Evolutionary conservation across 2,888 invertebrate species (phyloP).

Genomic region (Rotaria magnacalcarata): DNA sequence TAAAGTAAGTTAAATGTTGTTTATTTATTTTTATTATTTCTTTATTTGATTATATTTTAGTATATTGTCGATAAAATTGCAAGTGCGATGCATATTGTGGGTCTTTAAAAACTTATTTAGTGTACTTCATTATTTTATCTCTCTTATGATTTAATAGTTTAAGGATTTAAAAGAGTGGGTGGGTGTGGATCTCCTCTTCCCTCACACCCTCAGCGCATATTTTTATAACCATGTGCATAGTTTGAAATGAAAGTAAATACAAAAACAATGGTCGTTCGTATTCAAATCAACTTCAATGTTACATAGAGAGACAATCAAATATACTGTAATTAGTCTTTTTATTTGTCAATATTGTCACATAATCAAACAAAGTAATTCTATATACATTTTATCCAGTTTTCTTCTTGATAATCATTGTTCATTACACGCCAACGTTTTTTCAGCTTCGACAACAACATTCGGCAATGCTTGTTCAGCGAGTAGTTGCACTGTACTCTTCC

Average conservation of each 20-base stretch:
- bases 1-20: background rate
- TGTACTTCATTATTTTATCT: background rate
- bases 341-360: too few species aligned
- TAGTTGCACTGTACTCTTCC: background rate
- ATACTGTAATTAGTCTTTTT: too few species aligned
- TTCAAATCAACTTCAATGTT: too few species aligned
- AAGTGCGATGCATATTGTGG: background rate
- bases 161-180: background rate
- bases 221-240: too few species aligned
- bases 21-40: background rate
- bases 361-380: too few species aligned
- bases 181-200: too few species aligned
- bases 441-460: background rate
- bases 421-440: background rate
- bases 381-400: too few species aligned
- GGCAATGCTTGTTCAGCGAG: background rate
- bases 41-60: background rate
- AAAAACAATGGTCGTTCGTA: too few species aligned
- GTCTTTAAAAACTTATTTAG: background rate
- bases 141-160: background rate
- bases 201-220: too few species aligned
- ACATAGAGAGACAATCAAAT: too few species aligned
- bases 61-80: background rate
- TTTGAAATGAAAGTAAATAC: too few species aligned
- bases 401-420: background rate